phyloP scores from a whole-genome alignment of 2,888 invertebrate genomes.

The Stegophylla sp. region DNA sequence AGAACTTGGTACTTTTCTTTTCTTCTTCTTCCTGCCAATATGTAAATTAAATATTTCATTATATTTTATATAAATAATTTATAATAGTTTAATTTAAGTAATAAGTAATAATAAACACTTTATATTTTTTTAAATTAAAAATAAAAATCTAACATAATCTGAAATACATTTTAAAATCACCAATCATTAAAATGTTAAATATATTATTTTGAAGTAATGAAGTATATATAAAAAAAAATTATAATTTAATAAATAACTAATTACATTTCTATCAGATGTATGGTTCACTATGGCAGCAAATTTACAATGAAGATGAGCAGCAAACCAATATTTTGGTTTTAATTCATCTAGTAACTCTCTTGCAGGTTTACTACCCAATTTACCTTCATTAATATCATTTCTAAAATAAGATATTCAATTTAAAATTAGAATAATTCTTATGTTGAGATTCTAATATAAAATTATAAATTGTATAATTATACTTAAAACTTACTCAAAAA shows the following conservation, averaged over 20 bases:
- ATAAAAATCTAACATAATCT: no score
- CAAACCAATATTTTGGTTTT: slow-evolving; percentile 92
- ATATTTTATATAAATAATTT: not conserved
- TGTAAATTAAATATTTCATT: not conserved
- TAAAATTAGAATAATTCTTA: no score
- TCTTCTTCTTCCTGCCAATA: slow-evolving; percentile 25
- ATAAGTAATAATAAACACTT: no score
- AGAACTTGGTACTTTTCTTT: slow-evolving; percentile 70
- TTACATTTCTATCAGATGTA: slow-evolving; percentile 66
- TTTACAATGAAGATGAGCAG: slow-evolving; percentile 96
- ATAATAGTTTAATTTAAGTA: slow-evolving; percentile 1
- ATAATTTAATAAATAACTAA: not conserved
- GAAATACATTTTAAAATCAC: no score
- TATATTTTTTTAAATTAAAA: no score
- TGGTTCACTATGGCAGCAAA: slow-evolving; percentile 89
- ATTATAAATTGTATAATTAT: not conserved
- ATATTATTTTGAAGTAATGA: no score
- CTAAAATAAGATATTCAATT: slow-evolving; percentile 64
- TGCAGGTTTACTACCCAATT: slow-evolving; percentile 86
- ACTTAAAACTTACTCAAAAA: slow-evolving; percentile 73
- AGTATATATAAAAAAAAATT: not conserved
- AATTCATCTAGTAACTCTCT: slow-evolving; percentile 81
- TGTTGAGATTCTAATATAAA: no score
- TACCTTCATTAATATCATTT: slow-evolving; percentile 80
- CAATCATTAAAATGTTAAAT: no score